Evolutionary conservation across 2,113 vertebrate genomes (phyloP).

Genomic region (Damaliscus lunatus): DNA sequence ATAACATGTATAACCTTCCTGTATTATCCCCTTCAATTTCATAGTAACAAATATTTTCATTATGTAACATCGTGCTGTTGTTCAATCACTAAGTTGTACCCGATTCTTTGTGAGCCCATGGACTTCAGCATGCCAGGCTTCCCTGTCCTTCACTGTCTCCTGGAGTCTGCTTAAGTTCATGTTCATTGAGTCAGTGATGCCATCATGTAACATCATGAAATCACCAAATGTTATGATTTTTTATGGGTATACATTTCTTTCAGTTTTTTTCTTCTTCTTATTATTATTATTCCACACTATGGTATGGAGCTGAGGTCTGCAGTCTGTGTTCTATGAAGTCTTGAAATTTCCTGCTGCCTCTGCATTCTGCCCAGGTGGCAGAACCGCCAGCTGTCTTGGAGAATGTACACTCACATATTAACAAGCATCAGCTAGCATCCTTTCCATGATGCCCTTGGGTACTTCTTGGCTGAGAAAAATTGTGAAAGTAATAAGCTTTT

Average conservation of each 20-base stretch:
- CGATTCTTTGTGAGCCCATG: rapidly evolving
- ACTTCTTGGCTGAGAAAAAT: conserved; percentile 51
- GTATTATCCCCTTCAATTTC: background rate
- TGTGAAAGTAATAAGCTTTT: conserved; percentile 20
- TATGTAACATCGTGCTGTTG: background rate
- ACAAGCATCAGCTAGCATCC: conserved; percentile 15
- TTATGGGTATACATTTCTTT: background rate
- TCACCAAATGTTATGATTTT: background rate
- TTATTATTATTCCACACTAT: background rate
- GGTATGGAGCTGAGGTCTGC: background rate
- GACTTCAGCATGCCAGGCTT: background rate
- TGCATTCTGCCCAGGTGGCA: background rate
- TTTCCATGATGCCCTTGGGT: background rate
- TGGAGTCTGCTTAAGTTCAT: background rate
- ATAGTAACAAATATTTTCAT: background rate
- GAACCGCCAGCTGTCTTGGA: background rate
- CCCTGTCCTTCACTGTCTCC: background rate
- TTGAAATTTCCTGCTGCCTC: background rate
- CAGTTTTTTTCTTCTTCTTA: background rate
- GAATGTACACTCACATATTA: conserved; percentile 19
- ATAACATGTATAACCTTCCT: background rate
- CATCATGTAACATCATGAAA: background rate
- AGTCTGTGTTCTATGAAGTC: background rate
- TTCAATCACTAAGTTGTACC: background rate
- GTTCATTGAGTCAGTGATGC: background rate